phyloP scores from a whole-genome alignment of 2,797 vertebrate species.

The Triplophysa bombifrons region DNA sequence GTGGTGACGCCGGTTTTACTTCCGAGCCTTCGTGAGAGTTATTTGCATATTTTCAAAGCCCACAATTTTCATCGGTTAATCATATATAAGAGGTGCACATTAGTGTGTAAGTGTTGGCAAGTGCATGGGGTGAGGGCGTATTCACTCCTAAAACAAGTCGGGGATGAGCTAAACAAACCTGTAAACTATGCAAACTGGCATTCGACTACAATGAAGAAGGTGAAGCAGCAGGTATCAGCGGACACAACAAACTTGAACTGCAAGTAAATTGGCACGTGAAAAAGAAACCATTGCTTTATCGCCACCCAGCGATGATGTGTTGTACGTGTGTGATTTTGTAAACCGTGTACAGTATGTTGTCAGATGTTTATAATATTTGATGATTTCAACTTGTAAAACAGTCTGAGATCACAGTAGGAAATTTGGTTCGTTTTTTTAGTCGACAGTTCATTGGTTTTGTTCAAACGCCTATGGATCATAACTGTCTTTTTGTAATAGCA shows the following conservation, averaged over 20 bases:
- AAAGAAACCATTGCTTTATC: conserved; percentile 25
- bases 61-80: conserved; percentile 82
- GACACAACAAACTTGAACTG: conserved; percentile 21
- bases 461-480: too few relatives aligned
- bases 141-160: background rate
- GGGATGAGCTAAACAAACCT: conserved; percentile 19
- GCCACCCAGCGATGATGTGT: conserved; percentile 28
- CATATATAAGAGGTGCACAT: conserved; percentile 68
- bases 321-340: background rate
- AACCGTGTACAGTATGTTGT: background rate
- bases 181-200: background rate
- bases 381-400: too few relatives aligned
- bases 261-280: background rate
- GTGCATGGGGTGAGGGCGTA: conserved; percentile 3
- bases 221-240: conserved; percentile 15
- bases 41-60: conserved; percentile 86
- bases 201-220: background rate
- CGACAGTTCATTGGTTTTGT: too few relatives aligned
- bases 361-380: background rate
- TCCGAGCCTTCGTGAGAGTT: conserved; percentile 83
- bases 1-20: conserved; percentile 84
- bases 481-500: too few relatives aligned
- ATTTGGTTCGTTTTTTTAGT: too few relatives aligned
- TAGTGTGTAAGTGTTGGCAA: conserved; percentile 8
- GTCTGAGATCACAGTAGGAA: too few relatives aligned